Percentiles rank a stretch among this genome's conserved stretches.
phyloP scores from a whole-genome alignment of 2,888 invertebrate species.

The Autographa pulchrina region DNA sequence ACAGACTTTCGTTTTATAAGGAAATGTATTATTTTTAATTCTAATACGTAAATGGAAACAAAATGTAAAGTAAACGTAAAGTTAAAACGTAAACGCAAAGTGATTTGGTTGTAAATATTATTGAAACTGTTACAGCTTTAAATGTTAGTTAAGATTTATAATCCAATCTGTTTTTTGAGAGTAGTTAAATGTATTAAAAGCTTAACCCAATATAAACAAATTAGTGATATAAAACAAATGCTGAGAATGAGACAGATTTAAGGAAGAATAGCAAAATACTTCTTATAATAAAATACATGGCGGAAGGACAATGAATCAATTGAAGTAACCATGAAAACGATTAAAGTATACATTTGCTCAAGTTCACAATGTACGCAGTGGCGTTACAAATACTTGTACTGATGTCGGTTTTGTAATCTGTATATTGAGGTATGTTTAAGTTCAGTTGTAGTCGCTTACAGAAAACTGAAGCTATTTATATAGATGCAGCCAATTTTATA shows the following conservation, averaged over 20 bases:
- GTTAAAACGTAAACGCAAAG: no score
- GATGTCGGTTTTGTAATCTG: slow-evolving; percentile 62
- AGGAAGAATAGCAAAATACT: neutral
- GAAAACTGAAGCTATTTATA: slow-evolving; percentile 57
- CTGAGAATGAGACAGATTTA: neutral
- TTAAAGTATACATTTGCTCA: slow-evolving; percentile 13
- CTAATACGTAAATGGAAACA: no score
- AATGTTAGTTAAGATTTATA: no score
- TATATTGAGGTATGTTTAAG: slow-evolving; percentile 60
- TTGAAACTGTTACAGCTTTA: no score
- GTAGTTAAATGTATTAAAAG: no score
- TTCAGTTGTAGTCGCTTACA: slow-evolving; percentile 51
- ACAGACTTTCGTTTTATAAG: neutral
- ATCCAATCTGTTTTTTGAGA: no score
- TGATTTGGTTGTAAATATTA: no score
- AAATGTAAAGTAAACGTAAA: no score
- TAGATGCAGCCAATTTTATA: slow-evolving; percentile 48
- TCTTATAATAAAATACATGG: neutral
- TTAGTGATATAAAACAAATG: no score
- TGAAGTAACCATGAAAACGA: slow-evolving; percentile 7
- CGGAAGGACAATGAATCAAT: neutral
- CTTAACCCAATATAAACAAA: no score
- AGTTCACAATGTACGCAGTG: slow-evolving; percentile 34
- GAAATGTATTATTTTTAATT: neutral
- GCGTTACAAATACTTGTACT: slow-evolving; percentile 53